Evolutionary conservation across 2,797 vertebrate species (phyloP).

Genomic region (Erithacus rubecula): DNA sequence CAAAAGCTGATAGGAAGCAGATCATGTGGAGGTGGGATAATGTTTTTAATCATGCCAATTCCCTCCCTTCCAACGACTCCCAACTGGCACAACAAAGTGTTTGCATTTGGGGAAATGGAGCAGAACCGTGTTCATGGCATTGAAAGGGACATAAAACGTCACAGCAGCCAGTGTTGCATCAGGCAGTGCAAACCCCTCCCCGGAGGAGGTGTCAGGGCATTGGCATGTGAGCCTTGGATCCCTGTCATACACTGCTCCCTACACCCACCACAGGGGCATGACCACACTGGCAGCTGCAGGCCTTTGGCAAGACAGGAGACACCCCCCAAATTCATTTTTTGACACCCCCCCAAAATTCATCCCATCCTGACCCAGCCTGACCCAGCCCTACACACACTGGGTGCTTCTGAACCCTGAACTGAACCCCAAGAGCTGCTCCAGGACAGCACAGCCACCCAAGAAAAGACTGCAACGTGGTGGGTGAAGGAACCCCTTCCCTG

Average conservation of each 20-base stretch:
- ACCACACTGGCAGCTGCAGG: not conserved
- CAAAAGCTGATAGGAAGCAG: not conserved
- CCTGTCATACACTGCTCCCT: not conserved
- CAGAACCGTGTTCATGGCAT: rapidly evolving
- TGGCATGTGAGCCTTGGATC: rapidly evolving
- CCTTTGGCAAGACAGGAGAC: not conserved
- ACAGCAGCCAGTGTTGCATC: not conserved
- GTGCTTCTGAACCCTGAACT: not conserved
- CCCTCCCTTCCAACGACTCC: not conserved
- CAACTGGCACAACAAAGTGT: not conserved
- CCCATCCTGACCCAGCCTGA: not conserved
- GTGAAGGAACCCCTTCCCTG: not conserved
- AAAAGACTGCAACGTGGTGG: not conserved
- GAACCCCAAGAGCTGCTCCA: not conserved
- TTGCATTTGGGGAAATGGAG: not conserved
- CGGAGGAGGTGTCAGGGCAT: rapidly evolving
- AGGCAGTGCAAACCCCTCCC: not conserved
- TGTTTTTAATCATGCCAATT: not conserved
- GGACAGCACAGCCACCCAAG: not conserved
- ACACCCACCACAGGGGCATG: not conserved
- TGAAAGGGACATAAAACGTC: not conserved
- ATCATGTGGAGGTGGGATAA: rapidly evolving
- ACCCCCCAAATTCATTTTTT: not conserved
- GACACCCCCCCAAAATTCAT: not conserved
- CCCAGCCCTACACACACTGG: not conserved